phyloP scores from a whole-genome alignment of 1,140 invertebrate genomes.

The Zaprionus lachaisei region DNA sequence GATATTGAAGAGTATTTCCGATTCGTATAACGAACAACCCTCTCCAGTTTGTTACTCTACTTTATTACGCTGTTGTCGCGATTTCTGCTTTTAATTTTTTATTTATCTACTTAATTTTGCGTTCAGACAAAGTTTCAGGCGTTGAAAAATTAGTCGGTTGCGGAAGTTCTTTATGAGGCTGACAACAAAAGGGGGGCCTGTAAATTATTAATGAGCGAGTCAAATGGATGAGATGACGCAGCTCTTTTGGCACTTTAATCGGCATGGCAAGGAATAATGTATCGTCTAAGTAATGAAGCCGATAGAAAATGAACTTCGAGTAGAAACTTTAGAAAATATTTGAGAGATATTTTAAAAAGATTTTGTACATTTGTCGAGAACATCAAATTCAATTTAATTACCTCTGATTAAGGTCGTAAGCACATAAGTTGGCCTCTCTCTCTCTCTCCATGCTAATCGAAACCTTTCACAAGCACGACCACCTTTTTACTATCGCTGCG shows the following conservation, averaged over 20 bases:
- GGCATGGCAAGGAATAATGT: neutral
- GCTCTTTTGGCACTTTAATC: neutral
- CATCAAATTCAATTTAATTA: neutral
- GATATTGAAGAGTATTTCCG: neutral
- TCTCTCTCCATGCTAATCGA: neutral
- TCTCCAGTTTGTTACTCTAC: neutral
- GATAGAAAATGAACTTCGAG: neutral
- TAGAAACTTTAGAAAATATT: neutral
- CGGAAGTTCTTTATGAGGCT: constrained; percentile 44
- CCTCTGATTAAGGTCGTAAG: neutral
- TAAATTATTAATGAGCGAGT: constrained; percentile 41
- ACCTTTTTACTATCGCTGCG: neutral
- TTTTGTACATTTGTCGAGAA: too few species aligned
- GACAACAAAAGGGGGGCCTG: constrained; percentile 46
- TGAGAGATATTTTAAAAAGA: too few species aligned
- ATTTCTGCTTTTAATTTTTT: constrained; percentile 32
- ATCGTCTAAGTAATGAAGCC: neutral
- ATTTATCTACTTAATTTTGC: constrained; percentile 10
- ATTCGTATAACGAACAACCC: neutral
- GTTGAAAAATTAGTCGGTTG: constrained; percentile 36
- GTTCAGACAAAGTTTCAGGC: constrained; percentile 2
- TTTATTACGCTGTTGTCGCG: constrained; percentile 24
- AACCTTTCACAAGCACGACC: neutral
- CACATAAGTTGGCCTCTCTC: neutral
- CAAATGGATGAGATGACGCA: constrained; percentile 40